A percentile compares a stretch with the other conserved stretches of the same genome.
phyloP scores from a whole-genome alignment of 2,797 vertebrate genomes.

The Rousettus madagascariensis region DNA sequence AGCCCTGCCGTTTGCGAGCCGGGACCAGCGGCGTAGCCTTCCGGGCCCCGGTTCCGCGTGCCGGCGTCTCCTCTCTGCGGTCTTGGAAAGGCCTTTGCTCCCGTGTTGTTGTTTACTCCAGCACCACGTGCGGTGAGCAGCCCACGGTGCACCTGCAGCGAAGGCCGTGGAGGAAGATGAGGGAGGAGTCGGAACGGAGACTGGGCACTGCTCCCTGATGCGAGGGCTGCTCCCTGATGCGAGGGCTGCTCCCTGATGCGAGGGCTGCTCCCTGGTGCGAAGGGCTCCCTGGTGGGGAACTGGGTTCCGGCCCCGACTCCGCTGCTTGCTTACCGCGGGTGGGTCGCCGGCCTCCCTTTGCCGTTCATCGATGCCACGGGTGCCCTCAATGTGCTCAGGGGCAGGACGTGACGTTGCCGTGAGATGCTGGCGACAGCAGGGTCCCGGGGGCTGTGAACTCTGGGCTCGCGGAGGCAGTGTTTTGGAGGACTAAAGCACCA shows the following conservation, averaged over 20 bases:
- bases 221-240: rapidly evolving
- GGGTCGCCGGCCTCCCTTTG: not conserved
- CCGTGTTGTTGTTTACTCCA: not conserved
- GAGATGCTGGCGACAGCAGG: not conserved
- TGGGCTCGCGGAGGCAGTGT: not conserved
- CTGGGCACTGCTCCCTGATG: too few relatives aligned
- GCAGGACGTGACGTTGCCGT: not conserved
- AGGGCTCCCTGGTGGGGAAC: not conserved
- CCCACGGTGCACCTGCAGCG: rapidly evolving
- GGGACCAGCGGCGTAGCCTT: not conserved
- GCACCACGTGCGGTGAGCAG: not conserved
- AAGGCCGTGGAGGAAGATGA: not conserved
- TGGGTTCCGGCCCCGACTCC: not conserved
- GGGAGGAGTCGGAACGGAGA: not conserved
- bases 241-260: too few relatives aligned
- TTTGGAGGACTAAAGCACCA: not conserved
- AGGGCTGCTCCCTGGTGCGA: not conserved
- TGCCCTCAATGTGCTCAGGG: rapidly evolving
- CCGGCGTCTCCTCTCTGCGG: not conserved
- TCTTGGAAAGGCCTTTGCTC: not conserved
- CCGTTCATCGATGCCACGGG: not conserved
- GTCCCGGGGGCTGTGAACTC: not conserved
- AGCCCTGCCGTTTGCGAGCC: not conserved
- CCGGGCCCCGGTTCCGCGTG: rapidly evolving
- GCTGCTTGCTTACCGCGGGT: not conserved